These are phyloP conservation scores for Temnothorax longispinosus DNA, from an alignment of 1,140 invertebrate species.

Conservation along the genomic window DNA sequence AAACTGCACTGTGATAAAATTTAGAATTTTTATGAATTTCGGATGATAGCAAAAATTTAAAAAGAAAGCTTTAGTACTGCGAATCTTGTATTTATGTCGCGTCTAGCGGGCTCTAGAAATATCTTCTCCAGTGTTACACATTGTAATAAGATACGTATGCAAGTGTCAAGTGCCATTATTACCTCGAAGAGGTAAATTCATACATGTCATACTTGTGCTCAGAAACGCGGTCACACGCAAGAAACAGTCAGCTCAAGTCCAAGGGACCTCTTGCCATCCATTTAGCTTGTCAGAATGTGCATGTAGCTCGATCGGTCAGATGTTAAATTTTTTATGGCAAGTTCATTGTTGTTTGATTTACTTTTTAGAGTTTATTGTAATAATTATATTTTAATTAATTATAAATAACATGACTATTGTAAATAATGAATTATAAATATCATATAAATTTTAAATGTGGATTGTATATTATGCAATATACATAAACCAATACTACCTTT, in stretches of 20 bases:
- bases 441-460: conserved; percentile 73
- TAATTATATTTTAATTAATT: conserved; percentile 81
- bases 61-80: background rate
- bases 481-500: no score
- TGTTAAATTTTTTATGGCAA: conserved; percentile 68
- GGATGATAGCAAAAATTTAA: conserved; percentile 21
- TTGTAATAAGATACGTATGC: conserved; percentile 77
- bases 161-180: conserved; percentile 83
- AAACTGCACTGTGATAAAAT: conserved; percentile 51
- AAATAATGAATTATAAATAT: conserved; percentile 81
- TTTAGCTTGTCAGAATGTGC: conserved; percentile 66
- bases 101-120: background rate
- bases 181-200: conserved; percentile 70
- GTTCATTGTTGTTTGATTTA: conserved; percentile 83
- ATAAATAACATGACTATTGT: conserved; percentile 74
- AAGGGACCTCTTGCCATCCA: conserved; percentile 77
- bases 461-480: conserved; percentile 73
- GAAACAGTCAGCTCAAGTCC: conserved; percentile 71
- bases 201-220: conserved; percentile 65
- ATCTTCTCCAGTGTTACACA: conserved; percentile 11
- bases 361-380: conserved; percentile 84
- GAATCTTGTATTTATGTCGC: conserved; percentile 15
- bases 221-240: conserved; percentile 63
- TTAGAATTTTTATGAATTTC: conserved; percentile 15
- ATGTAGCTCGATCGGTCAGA: conserved; percentile 65